Percentiles rank a stretch among this genome's conserved stretches.
These are phyloP conservation scores for Sporophila hypoxantha DNA, from an alignment of 2,113 vertebrate genomes.

Conservation along the genomic window DNA sequence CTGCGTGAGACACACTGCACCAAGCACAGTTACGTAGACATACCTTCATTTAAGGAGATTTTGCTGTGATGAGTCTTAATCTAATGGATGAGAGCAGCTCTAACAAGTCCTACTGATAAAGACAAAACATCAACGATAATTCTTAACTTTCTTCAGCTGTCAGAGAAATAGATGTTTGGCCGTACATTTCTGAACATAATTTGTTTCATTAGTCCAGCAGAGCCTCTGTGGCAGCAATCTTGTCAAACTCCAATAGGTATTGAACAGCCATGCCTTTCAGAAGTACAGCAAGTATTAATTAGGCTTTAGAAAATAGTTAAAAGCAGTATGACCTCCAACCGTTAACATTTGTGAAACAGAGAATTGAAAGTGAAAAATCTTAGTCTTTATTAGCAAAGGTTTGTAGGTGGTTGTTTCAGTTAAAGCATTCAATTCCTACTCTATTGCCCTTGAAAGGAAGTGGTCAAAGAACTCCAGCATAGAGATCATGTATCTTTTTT, in stretches of 20 bases:
- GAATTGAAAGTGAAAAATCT: not conserved
- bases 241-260: not conserved
- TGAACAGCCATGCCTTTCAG: not conserved
- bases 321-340: not conserved
- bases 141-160: not conserved
- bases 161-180: not conserved
- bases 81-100: not conserved
- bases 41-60: not conserved
- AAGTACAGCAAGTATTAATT: not conserved
- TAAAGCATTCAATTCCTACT: not conserved
- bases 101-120: not conserved
- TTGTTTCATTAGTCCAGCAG: not conserved
- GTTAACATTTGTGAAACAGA: not conserved
- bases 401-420: not conserved
- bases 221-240: not conserved
- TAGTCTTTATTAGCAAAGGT: not conserved
- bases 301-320: not conserved
- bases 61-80: not conserved
- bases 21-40: not conserved
- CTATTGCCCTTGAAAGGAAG: not conserved
- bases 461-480: not conserved
- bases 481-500: not conserved
- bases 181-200: not conserved
- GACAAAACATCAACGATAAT: not conserved
- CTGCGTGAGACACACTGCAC: accelerated